phyloP scores from a whole-genome alignment of 2,797 vertebrate species.

The Pseudotriccus pelzelni region DNA sequence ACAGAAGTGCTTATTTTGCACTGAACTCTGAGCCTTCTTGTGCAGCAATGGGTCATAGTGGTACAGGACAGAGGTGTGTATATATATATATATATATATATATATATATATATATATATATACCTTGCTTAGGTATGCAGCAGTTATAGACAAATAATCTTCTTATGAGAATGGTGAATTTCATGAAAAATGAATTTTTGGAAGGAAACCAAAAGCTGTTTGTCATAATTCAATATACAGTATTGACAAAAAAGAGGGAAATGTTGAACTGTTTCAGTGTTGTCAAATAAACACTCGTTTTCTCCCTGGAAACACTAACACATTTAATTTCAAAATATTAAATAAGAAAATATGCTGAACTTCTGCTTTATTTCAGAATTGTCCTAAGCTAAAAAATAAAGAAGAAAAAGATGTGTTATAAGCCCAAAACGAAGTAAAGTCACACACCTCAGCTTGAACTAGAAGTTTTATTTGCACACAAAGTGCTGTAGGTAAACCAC shows the following conservation, averaged over 20 bases:
- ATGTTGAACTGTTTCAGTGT: not conserved
- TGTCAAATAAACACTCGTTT: not conserved
- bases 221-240: not conserved
- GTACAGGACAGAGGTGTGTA: not conserved
- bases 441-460: not conserved
- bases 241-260: not conserved
- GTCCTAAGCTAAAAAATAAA: not conserved
- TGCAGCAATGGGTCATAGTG: not conserved
- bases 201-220: not conserved
- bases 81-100: no score
- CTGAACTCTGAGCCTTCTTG: not conserved
- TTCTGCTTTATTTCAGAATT: conserved; percentile 18
- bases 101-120: no score
- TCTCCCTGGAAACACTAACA: not conserved
- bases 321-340: not conserved
- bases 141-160: not conserved
- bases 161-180: not conserved
- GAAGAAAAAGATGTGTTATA: not conserved
- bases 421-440: not conserved
- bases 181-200: not conserved
- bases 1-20: not conserved
- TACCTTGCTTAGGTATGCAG: not conserved
- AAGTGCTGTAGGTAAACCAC: not conserved
- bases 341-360: not conserved
- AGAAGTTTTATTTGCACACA: not conserved